A percentile compares a stretch with the other conserved stretches of the same genome.
Evolutionary conservation across 2,888 invertebrate species (phyloP).

Genomic region (Pristionchus japonicus): DNA sequence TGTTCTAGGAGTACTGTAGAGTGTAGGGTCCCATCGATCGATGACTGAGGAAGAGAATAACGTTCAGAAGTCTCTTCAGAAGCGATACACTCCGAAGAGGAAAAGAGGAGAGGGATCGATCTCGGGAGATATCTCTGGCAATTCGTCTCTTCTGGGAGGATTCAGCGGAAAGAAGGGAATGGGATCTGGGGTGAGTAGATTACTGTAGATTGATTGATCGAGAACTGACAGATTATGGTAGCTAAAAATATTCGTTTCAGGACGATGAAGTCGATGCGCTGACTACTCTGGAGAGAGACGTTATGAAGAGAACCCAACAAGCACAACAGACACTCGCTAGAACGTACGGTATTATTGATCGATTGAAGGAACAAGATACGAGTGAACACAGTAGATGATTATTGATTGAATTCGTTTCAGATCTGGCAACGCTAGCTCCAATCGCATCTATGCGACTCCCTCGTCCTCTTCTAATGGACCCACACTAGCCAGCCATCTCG

Average conservation of each 20-base stretch:
- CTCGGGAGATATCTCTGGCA: conserved; percentile 38
- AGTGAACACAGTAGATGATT: background rate
- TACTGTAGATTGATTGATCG: background rate
- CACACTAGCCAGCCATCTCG: conserved; percentile 33
- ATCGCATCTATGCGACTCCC: background rate
- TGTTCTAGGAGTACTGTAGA: conserved; percentile 9
- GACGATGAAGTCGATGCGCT: conserved; percentile 70
- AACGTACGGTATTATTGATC: background rate
- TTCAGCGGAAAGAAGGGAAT: conserved; percentile 26
- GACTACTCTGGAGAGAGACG: conserved; percentile 71
- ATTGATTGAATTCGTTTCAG: background rate
- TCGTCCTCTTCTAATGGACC: conserved; percentile 22
- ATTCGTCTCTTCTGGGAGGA: background rate
- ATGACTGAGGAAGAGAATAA: background rate
- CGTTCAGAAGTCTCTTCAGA: conserved; percentile 56
- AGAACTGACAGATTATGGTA: background rate
- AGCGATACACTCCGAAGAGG: conserved; percentile 73
- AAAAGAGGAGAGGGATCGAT: conserved; percentile 56
- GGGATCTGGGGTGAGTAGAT: background rate
- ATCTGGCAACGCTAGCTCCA: background rate
- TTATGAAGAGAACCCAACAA: conserved; percentile 71
- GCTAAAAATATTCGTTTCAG: background rate
- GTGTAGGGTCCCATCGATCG: background rate
- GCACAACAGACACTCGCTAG: conserved; percentile 65
- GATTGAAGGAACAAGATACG: background rate